Conservation (phyloP, 2,797 vertebrate genomes). For the Eospalax fontanierii region DNA sequence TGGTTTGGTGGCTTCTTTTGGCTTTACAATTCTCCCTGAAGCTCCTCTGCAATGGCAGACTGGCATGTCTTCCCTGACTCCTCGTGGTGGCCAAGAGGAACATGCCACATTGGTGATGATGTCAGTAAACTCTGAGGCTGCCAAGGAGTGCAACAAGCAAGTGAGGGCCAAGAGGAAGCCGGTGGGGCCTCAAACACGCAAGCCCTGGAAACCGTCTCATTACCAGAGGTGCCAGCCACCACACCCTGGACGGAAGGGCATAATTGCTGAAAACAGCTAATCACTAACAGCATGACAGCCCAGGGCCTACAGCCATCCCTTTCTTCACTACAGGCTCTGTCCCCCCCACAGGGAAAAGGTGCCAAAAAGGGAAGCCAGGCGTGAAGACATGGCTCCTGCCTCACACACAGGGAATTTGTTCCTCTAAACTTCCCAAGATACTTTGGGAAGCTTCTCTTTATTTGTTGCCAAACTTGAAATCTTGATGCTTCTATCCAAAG, state of each 20-base stretch:
- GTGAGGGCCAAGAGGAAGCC: conserved; percentile 85
- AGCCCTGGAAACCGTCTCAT: conserved; percentile 88
- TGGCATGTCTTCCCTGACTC: conserved; percentile 78
- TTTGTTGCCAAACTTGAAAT: conserved; percentile 32
- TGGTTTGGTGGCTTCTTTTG: neutral
- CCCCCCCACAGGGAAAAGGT: conserved; percentile 55
- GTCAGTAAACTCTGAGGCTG: conserved; percentile 75
- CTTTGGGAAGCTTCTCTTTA: neutral
- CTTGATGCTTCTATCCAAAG: neutral
- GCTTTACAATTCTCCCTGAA: neutral
- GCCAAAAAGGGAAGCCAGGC: conserved; percentile 69
- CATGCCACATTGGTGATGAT: conserved; percentile 75
- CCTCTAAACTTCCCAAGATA: neutral
- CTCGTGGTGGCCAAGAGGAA: conserved; percentile 79
- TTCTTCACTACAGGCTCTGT: conserved; percentile 71
- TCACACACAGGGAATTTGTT: neutral
- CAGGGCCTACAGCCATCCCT: conserved; percentile 80
- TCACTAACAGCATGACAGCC: conserved; percentile 87
- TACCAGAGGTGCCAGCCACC: conserved; percentile 89
- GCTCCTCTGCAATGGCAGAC: conserved; percentile 62
- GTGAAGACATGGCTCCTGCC: conserved; percentile 22
- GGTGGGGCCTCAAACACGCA: conserved; percentile 82
- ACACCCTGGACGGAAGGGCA: conserved; percentile 88
- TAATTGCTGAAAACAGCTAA: conserved; percentile 90
- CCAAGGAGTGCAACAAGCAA: conserved; percentile 68